Base-by-base conservation (phyloP, 2,113 vertebrate genomes). In the Columba janthina region DNA sequence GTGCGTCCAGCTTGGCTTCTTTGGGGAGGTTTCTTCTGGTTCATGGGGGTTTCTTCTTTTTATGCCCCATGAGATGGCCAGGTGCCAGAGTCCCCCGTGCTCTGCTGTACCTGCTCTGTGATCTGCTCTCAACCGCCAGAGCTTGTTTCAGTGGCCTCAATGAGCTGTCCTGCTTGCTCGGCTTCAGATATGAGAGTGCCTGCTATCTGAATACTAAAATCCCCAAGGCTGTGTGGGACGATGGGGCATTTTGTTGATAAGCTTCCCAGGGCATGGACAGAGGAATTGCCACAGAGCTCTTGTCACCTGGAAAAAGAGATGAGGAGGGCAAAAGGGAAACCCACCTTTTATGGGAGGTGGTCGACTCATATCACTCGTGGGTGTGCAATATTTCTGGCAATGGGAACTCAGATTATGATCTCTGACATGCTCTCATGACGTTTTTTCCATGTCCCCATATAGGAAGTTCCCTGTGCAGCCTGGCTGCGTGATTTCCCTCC, bases 381-480 rank as follows among this genome's bases (percentile, higher is more conserved):
- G 79, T 50, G 65, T 81, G 88, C 76, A 95, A 81, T 92, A 26
- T 78, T 90, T 57, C 44, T 86, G 79, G 60, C 64, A 71, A 14
- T 64, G 5, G 75, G 85, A 89, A 36, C 20, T 72, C 66, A 74
- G 94, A 91, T 94, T 69, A 40, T 56, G 56, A 93, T 94, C 95
- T 96, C 60, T 92, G 70, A 74, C 58, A 64, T 46, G 61, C 65
- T 74, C 14, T 56, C 2, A 3, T 90, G 84, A 85, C 12, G 34
- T 80, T 93, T 96, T 93, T 94, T 79, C 85, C 90, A 61, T 44
- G 90, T 85, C 58, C 54, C 66, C 40, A 5, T 53, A 32, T 72
- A 73, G 93, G 95, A 96, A 94, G 66, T 97, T 96, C 89, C 92
- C 67, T 22, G 0, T 19, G 74, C 53, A 34, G 50, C 76, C 57